Percentiles rank a stretch among this genome's conserved stretches.
Conservation (phyloP, 2,888 invertebrate genomes). For the Parascotia fuliginaria region DNA sequence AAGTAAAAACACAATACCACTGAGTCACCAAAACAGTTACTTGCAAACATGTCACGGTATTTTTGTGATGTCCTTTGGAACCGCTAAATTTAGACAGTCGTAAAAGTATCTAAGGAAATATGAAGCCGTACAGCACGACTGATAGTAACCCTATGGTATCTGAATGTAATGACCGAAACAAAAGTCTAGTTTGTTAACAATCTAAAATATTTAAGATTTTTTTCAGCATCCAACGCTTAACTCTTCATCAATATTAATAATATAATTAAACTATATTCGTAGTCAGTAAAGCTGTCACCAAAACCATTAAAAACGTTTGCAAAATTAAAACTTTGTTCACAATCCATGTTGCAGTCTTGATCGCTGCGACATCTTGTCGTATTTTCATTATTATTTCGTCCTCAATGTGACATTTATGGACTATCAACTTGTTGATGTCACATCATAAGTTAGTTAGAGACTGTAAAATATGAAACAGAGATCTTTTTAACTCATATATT, state of each 20-base stretch:
- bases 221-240: constrained; percentile 17
- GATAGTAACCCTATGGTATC: too few species aligned
- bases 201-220: not conserved
- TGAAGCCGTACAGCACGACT: too few species aligned
- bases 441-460: constrained; percentile 43
- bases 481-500: constrained; percentile 34
- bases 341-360: constrained; percentile 19
- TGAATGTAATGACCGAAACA: too few species aligned
- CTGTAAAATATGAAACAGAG: constrained; percentile 33
- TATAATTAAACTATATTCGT: constrained; percentile 28
- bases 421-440: constrained; percentile 56
- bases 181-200: too few species aligned
- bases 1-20: too few species aligned
- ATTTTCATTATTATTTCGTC: constrained; percentile 56
- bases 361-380: constrained; percentile 42
- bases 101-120: too few species aligned
- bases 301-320: constrained; percentile 17
- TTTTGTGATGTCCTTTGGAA: too few species aligned
- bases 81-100: too few species aligned
- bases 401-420: constrained; percentile 64
- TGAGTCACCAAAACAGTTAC: too few species aligned
- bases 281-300: constrained; percentile 25
- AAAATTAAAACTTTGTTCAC: constrained; percentile 20
- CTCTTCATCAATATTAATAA: constrained; percentile 22
- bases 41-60: too few species aligned